These are phyloP conservation scores for Petromus typicus DNA, from an alignment of 2,113 vertebrate genomes.

Conservation along the genomic window DNA sequence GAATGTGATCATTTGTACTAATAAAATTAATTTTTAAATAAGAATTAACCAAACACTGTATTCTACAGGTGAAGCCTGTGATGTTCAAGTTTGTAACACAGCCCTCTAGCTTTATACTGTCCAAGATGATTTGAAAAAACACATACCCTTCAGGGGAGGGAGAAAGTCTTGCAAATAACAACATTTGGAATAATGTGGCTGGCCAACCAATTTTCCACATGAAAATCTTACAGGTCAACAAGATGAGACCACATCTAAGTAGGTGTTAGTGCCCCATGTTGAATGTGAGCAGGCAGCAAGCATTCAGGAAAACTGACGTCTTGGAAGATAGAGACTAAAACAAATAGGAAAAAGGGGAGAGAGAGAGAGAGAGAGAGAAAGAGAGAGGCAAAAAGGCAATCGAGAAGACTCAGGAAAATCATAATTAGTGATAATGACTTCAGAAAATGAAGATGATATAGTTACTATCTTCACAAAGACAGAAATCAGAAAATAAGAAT, in stretches of 20 bases:
- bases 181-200: background rate
- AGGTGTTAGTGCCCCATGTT: background rate
- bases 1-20: background rate
- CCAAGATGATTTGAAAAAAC: background rate
- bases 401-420: background rate
- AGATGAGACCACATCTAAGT: background rate
- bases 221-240: background rate
- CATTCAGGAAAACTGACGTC: background rate
- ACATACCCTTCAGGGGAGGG: background rate
- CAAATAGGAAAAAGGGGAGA: background rate
- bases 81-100: background rate
- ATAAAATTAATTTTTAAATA: background rate
- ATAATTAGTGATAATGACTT: slow-evolving; percentile 5
- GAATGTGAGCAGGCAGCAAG: background rate
- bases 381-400: background rate
- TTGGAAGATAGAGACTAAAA: background rate
- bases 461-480: background rate
- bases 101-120: background rate
- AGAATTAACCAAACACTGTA: background rate
- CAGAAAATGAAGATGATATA: background rate
- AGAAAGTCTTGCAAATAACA: background rate
- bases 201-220: background rate
- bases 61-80: background rate
- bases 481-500: background rate
- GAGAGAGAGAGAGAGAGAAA: background rate